Percentiles rank a stretch among this genome's conserved stretches.
Evolutionary conservation across 92 coral and sea anemone genomes (phyloP).

Genomic region (Palythoa grandis): DNA sequence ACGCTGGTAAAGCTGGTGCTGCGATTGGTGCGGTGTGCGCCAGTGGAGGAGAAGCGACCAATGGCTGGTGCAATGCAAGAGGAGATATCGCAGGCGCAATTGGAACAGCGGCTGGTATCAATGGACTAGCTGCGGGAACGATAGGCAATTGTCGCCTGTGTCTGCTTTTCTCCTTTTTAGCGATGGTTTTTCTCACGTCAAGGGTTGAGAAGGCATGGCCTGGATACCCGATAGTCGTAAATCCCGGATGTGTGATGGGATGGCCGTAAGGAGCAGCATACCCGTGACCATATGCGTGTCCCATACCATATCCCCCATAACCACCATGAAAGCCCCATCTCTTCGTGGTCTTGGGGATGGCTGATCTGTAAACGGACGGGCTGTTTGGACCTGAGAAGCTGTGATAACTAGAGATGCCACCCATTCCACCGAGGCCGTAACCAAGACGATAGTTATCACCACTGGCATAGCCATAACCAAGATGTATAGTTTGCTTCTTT

Average conservation of each 20-base stretch:
- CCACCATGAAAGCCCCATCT: slow-evolving; percentile 70
- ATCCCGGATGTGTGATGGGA: slow-evolving; percentile 98
- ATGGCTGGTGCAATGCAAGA: slow-evolving; percentile 16
- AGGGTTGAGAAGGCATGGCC: slow-evolving; percentile 97
- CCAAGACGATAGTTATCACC: slow-evolving; percentile 99
- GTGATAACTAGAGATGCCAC: slow-evolving; percentile 77
- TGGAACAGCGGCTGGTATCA: slow-evolving; percentile 30
- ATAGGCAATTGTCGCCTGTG: slow-evolving; percentile 72
- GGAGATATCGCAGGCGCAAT: slow-evolving; percentile 18
- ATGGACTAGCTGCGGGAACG: slow-evolving; percentile 32
- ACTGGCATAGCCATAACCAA: slow-evolving; percentile 99
- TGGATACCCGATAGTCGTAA: slow-evolving; percentile 94
- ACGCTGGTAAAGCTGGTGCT: slow-evolving; percentile 31
- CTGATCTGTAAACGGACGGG: slow-evolving; percentile 62
- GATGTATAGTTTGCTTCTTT: slow-evolving; percentile 95
- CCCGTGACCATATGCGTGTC: slow-evolving; percentile 71
- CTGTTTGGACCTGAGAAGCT: slow-evolving; percentile 61
- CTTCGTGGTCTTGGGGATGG: slow-evolving; percentile 67
- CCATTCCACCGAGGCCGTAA: slow-evolving; percentile 99
- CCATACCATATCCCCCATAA: slow-evolving; percentile 50
- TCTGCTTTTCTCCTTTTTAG: slow-evolving; percentile 66
- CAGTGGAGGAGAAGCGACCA: slow-evolving; percentile 13
- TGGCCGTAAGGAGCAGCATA: slow-evolving; percentile 95
- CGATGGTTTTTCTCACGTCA: slow-evolving; percentile 88
- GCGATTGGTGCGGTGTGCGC: slow-evolving; percentile 27